These are phyloP conservation scores for Tetrao urogallus DNA, from an alignment of 2,113 vertebrate genomes.

Conservation along the genomic window DNA sequence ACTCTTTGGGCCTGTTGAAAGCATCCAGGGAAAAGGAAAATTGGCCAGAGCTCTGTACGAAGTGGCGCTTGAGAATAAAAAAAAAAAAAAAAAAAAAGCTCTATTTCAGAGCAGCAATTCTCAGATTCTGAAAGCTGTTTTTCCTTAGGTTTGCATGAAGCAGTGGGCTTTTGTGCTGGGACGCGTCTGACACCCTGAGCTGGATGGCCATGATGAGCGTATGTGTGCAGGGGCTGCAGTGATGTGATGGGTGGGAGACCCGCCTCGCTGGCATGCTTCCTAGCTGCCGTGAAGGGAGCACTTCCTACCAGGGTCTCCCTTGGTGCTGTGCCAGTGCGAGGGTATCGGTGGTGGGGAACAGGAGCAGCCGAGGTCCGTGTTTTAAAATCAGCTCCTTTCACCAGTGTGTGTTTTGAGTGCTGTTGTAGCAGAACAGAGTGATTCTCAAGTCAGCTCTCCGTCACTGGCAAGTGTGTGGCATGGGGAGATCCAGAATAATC, in stretches of 20 bases:
- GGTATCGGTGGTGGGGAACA: neutral
- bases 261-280: rapidly evolving
- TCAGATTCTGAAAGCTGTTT: neutral
- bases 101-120: neutral
- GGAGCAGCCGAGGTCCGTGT: neutral
- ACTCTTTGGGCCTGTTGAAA: rapidly evolving
- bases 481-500: neutral
- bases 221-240: neutral
- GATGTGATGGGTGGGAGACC: neutral
- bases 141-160: neutral
- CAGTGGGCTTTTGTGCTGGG: neutral
- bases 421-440: neutral
- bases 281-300: rapidly evolving
- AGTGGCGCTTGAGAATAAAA: neutral
- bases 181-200: neutral
- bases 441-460: neutral
- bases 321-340: neutral
- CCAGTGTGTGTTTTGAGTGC: neutral
- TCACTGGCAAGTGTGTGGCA: neutral
- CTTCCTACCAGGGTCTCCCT: neutral
- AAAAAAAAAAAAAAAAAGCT: neutral
- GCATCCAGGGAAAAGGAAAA: neutral
- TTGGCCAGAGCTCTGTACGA: neutral
- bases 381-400: neutral
- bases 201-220: rapidly evolving